Percentiles rank a stretch among this genome's conserved stretches.
phyloP scores from a whole-genome alignment of 2,113 vertebrate species.

The Mus spicilegus region DNA sequence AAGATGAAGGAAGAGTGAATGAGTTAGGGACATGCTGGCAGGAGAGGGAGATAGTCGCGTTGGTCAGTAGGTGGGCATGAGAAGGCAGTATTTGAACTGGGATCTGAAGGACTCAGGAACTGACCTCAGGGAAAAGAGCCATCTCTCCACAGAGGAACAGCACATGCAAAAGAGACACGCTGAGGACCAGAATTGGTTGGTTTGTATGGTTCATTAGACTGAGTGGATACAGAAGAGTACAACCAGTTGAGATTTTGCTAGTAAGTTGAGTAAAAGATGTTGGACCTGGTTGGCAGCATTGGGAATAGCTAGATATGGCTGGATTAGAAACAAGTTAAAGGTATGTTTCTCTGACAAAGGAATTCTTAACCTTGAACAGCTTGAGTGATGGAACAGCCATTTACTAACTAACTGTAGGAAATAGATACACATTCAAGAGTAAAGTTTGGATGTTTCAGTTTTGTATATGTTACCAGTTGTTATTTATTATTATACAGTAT shows the following conservation, averaged over 20 bases:
- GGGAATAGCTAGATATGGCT: not conserved
- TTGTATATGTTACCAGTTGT: not conserved
- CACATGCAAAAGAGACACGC: not conserved
- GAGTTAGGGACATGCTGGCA: not conserved
- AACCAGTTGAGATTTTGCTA: not conserved
- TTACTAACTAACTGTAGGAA: not conserved
- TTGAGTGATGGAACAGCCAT: not conserved
- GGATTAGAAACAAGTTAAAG: not conserved
- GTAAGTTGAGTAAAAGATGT: not conserved
- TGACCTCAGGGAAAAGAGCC: not conserved
- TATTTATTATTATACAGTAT: constrained; percentile 24
- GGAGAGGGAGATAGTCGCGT: not conserved
- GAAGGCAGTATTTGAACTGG: not conserved
- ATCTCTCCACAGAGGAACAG: not conserved
- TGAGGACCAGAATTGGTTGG: not conserved
- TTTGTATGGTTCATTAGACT: not conserved
- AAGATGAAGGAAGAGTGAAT: not conserved
- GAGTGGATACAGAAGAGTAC: not conserved
- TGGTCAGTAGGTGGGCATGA: not conserved
- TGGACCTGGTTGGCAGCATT: not conserved
- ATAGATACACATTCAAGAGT: not conserved
- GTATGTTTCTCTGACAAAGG: not conserved
- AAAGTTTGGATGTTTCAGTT: not conserved
- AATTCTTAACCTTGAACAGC: not conserved
- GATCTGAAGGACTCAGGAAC: not conserved